Evolutionary conservation across 2,797 vertebrate species (phyloP), one percentile per base, ranked within the genome.

Genomic region (Sebastes oblongus): DNA sequence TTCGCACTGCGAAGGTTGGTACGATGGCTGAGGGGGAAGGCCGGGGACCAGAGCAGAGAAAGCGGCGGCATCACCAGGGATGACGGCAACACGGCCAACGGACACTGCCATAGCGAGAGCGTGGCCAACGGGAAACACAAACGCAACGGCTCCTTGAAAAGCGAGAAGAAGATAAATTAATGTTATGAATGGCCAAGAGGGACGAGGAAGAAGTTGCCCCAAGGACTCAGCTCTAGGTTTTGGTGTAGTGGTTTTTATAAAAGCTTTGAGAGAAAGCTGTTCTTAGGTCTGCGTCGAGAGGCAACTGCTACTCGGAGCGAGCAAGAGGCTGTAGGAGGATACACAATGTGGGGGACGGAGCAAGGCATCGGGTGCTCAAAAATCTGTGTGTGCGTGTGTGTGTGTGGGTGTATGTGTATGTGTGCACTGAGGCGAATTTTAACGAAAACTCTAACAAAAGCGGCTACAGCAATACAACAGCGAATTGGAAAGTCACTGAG

Each of bases 91-190:
- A 71, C 86, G 87, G 87, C 96, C 75, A 99, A 99, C 52, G 98
- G 98, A 97, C 97, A 98, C 91, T 99, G 96, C 92, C 96, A 98
- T 89, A 98, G 86, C 25, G 92, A 98, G 1, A 97, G 97, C 80
- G 90, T 98, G 89, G 95, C 95, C 69, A 99, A 99, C 59, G 98
- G 98, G 85, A 97, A 97, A 90, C 97, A 98, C 95, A 97, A 97
- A 95, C 95, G 96, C 93, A 98, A 98, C 1, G 97, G 97, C 87
- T 96, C 98, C 71, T 95, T 98, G 87, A 97, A 94, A 94, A 97
- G 92, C n/a, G 97, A 98, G 80, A 99, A 99, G 93, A 99, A 99
- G 91, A 95, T 97, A 14, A 98, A 99, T 96, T 99, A 97, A 96
- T 78, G 71, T 77, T 91, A 87, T 5, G 18, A 75, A 80, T 25